Evolutionary conservation across 2,113 vertebrate genomes (phyloP), one percentile per base, ranked within the genome.

Genomic region (Tyto alba): DNA sequence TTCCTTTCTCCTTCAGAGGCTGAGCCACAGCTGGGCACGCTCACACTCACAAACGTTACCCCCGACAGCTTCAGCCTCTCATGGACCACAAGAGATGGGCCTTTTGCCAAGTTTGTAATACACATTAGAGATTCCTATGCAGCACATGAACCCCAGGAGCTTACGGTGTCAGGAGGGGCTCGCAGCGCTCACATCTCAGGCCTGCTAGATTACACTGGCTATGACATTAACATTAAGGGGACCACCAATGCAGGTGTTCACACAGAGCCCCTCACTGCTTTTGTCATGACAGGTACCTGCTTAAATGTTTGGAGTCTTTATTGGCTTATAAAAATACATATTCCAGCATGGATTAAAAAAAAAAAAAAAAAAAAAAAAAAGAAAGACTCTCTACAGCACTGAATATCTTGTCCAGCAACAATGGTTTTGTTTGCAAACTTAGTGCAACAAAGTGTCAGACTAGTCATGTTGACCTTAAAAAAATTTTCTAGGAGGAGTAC

Each of bases 1-100:
- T 97, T 96, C 96, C 97, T 96, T 84, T 97, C 83, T 88, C 79
- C 96, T 92, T 94, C 84, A 98, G 98, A 98, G 86, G 95, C 96
- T 94, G 97, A 98, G 90, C 95, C 97, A 93, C 96, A 98, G 94
- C 85, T 97, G 97, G 94, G 96, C 94, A 95, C 4, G 32, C 95
- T 98, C 94, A 95, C 97, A 88, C 81, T 98, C 98, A 98, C 97
- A 98, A 97, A 95, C 38, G 93, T 98, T 97, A 97, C 97, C 75
- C 92, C 97, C 4, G 92, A 97, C 96, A 98, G 97, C 97, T 98
- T 98, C 97, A 97, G 88, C 89, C 53, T 98, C 92, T 98, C 98
- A 6, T 98, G 97, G 98, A 98, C 93, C 78, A 62, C 94, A 22
- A 83, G 32, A 36, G 95, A 80, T 15, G 96, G 96, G 93, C 88